phyloP scores from a whole-genome alignment of 2,888 invertebrate species.

The Dexiosoma caninum region DNA sequence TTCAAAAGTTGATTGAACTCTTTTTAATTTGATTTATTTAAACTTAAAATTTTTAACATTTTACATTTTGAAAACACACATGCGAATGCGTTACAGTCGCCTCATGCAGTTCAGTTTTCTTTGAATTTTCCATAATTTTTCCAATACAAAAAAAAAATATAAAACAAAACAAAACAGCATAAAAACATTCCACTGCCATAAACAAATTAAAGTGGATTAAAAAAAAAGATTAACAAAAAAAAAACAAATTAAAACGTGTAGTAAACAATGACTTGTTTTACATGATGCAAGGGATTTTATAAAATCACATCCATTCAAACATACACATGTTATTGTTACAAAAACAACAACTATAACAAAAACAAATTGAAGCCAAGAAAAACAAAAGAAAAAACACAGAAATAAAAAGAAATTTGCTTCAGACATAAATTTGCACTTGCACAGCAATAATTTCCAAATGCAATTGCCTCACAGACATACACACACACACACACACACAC shows the following conservation, averaged over 20 bases:
- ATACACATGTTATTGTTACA: not conserved
- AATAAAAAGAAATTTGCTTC: slow-evolving; percentile 50
- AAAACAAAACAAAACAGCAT: too few relatives aligned
- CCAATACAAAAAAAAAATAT: not conserved
- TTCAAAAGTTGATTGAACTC: slow-evolving; percentile 29
- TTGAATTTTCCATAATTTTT: slow-evolving; percentile 26
- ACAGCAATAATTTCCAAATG: slow-evolving; percentile 47
- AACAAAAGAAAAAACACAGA: not conserved
- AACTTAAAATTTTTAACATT: not conserved
- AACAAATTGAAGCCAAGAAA: not conserved
- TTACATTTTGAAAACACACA: not conserved
- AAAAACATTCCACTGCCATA: not conserved
- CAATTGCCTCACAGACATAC: slow-evolving; percentile 42
- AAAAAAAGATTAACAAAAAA: not conserved
- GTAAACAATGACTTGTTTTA: slow-evolving; percentile 50
- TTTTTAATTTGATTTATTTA: slow-evolving; percentile 32
- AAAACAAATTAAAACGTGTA: not conserved
- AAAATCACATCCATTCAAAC: slow-evolving; percentile 4
- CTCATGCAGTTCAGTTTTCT: not conserved
- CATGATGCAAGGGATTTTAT: slow-evolving; percentile 46
- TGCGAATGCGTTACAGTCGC: not conserved
- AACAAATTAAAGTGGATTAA: not conserved
- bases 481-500: slow-evolving; percentile 1
- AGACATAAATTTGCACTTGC: slow-evolving; percentile 60
- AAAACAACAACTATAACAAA: not conserved